Base-by-base conservation (phyloP, 1,140 invertebrate species). In the Catajapyx aquilonaris region DNA sequence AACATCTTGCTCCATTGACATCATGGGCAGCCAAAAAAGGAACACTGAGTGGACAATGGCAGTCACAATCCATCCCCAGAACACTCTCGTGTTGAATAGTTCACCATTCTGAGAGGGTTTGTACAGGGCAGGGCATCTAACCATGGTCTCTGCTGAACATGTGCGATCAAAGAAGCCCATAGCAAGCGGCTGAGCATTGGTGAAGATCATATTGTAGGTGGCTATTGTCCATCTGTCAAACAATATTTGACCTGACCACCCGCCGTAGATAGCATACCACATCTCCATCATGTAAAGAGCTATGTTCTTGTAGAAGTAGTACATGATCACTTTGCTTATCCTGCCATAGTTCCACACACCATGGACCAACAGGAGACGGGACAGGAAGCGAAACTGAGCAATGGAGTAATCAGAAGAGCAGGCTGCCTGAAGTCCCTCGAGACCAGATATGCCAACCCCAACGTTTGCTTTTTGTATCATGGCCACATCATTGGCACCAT, bases 261-360 rank as follows among this genome's bases (percentile, higher is more conserved):
- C 93, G 41, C 86, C 95, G 54, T 93, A 84, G 49, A 95, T 81
- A 10, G 91, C 91, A 63, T 96, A 99, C 93, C 93, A 98, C 30
- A 98, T 64, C 65, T 97, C 93, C 50, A 98, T 97, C 28, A 99
- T 84, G 59, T 97, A 98, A 1, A 98, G 66, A 57, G 91, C 23
- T 28, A 99, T 95, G 60, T 98, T 98, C 60, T 99, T 99, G 64
- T 98, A 96, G 59, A 97, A 98, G 44, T 87, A 95, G 62, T 98
- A 99, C n/a, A 99, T 69, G 51, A 99, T 97, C 22, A 99, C 67
- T 65, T 97, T 97, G 58, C 84, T 90, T 63, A 96, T 83, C 44
- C 95, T 66, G 37, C 77, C 79, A 59, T 97, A 95, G 61, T 94
- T 98, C 93, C 93, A 99, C 15, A 91, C 85, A 31, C 95, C 95